Base-by-base conservation (phyloP, 2,113 vertebrate genomes). In the Xiphias gladius region DNA sequence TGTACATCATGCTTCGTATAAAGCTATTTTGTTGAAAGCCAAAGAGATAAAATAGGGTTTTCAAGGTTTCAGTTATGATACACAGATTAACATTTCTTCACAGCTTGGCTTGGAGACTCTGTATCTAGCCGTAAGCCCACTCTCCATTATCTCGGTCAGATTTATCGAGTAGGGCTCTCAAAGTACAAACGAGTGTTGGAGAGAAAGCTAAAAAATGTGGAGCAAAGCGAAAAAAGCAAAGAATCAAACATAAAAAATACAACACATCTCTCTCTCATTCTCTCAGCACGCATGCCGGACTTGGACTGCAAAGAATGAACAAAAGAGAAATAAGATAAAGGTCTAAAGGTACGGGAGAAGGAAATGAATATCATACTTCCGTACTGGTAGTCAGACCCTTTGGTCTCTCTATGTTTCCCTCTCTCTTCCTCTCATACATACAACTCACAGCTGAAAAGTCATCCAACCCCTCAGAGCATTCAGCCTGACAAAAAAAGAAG, bases 391-490 rank as follows among this genome's bases (percentile, higher is more conserved):
- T 24, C 22, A 84, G 80, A 87, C 70, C 80, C 58, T n/a, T 72
- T 13, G 20, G 52, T 54, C 65, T 85, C 77, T 88, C 84, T 57
- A 28, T 85, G 79, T 88, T 84, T 83, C 72, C 35, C 8, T 75
- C 50, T 78, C 22, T 50, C 72, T 82, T 82, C 69, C 80, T 86
- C 84, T 79, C 68, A 69, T 85, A 77, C 59, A 73, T 70, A 90
- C 80, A 80, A 66, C 77, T 80, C 73, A 22, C 70, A 79, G 76
- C 82, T 68, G 30, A 80, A 82, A 80, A 90, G 86, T 82, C 83
- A 48, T 85, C 48, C 74, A 79, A 75, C 61, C 88, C 88, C 83
- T 76, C 32, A 3, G 84, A 90, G 87, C 67, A 86, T 86, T 83
- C 58, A 61, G 79, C 63, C 77, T 43, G 57, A 82, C 79, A 85